Percentiles rank a stretch among this genome's conserved stretches.
Conservation (phyloP, 2,797 vertebrate species). For the Falco cherrug region DNA sequence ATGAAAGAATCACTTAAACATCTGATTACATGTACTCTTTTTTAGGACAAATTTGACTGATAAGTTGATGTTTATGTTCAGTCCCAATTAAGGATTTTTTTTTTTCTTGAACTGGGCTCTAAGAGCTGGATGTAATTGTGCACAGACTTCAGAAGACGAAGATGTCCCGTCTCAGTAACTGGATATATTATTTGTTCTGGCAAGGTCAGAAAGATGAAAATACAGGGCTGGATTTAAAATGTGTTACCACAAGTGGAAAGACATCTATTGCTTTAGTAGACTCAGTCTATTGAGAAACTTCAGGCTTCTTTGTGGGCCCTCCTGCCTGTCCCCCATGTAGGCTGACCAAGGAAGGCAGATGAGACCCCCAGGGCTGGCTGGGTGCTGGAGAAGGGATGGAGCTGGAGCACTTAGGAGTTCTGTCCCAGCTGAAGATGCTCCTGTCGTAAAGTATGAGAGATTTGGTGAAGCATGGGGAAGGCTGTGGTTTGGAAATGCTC, state of each 20-base stretch:
- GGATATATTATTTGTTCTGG: background rate
- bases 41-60: background rate
- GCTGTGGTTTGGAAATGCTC: background rate
- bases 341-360: background rate
- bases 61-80: background rate
- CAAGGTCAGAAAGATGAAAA: background rate
- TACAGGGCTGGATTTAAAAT: background rate
- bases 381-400: background rate
- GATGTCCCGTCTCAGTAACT: background rate
- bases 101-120: background rate
- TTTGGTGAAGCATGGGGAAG: background rate
- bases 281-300: background rate
- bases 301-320: fast-evolving
- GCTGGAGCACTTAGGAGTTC: background rate
- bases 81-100: background rate
- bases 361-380: background rate
- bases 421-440: background rate
- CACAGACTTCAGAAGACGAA: background rate
- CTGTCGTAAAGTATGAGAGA: background rate
- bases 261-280: background rate
- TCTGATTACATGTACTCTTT: background rate
- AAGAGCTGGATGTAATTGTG: background rate
- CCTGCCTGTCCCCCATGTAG: fast-evolving
- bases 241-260: fast-evolving
- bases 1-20: background rate